Evolutionary conservation across 2,113 vertebrate species (phyloP).

Genomic region (Neodon shergylaensis): DNA sequence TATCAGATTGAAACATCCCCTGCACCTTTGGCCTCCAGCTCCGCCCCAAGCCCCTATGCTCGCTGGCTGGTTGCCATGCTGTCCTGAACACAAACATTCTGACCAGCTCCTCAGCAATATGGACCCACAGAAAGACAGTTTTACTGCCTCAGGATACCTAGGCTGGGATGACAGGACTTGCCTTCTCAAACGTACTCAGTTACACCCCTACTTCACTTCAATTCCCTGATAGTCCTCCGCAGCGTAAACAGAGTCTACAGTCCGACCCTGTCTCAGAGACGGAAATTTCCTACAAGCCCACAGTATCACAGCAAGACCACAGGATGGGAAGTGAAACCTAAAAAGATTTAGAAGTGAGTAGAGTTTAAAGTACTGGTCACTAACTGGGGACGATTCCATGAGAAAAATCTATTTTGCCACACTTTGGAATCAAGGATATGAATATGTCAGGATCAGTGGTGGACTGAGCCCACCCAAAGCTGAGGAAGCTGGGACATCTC

Average conservation of each 20-base stretch:
- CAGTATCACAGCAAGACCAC: not conserved
- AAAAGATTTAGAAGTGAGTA: not conserved
- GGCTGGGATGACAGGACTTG: not conserved
- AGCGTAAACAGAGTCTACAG: not conserved
- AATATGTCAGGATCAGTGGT: not conserved
- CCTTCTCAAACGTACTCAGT: not conserved
- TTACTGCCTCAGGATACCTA: not conserved
- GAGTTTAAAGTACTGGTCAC: not conserved
- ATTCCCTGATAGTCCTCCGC: not conserved
- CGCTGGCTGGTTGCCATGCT: not conserved
- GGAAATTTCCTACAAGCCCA: not conserved
- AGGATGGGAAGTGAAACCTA: not conserved
- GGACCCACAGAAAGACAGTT: not conserved
- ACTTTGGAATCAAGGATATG: not conserved
- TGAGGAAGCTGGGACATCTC: not conserved
- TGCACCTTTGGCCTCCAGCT: slow-evolving; percentile 56
- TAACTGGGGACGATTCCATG: not conserved
- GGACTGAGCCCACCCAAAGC: not conserved
- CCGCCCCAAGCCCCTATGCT: slow-evolving; percentile 62
- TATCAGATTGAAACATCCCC: slow-evolving; percentile 77
- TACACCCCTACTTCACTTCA: not conserved
- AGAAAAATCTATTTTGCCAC: not conserved
- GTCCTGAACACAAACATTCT: not conserved
- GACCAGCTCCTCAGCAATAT: not conserved
- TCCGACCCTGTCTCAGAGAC: not conserved